Percentiles rank a stretch among this genome's conserved stretches.
phyloP scores from a whole-genome alignment of 92 coral and sea anemone genomes.

The Montipora capitata region DNA sequence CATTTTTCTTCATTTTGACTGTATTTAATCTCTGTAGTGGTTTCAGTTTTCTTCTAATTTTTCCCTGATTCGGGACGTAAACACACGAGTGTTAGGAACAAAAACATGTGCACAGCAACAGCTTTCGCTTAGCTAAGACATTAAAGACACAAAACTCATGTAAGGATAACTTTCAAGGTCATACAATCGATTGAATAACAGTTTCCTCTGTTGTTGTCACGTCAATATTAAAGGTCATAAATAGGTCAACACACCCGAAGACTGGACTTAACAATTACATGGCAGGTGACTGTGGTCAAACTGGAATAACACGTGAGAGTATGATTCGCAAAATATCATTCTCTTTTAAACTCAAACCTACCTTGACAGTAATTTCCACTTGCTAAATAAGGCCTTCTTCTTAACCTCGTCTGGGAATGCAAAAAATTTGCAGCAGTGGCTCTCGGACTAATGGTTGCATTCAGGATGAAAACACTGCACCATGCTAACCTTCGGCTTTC shows the following conservation, averaged over 20 bases:
- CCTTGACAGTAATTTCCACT: conserved; percentile 50
- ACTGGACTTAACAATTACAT: neutral
- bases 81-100: neutral
- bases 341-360: conserved; percentile 51
- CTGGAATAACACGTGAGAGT: conserved; percentile 15
- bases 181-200: neutral
- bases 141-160: conserved; percentile 40
- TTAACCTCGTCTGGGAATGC: conserved; percentile 13
- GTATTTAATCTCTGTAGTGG: neutral
- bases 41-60: neutral
- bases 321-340: conserved; percentile 20
- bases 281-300: conserved; percentile 18
- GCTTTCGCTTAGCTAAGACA: conserved; percentile 43
- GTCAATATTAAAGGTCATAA: neutral
- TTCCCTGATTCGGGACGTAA: neutral
- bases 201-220: neutral
- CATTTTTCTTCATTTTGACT: neutral
- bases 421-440: conserved; percentile 52
- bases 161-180: too few species aligned
- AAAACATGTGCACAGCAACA: conserved; percentile 32
- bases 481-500: conserved; percentile 47
- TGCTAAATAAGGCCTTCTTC: conserved; percentile 4
- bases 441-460: conserved; percentile 56
- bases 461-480: conserved; percentile 63
- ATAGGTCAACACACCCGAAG: conserved; percentile 6